Percentiles rank a stretch among this genome's conserved stretches.
Evolutionary conservation across 2,113 vertebrate species (phyloP).

Genomic region (Corythornis cristatus): DNA sequence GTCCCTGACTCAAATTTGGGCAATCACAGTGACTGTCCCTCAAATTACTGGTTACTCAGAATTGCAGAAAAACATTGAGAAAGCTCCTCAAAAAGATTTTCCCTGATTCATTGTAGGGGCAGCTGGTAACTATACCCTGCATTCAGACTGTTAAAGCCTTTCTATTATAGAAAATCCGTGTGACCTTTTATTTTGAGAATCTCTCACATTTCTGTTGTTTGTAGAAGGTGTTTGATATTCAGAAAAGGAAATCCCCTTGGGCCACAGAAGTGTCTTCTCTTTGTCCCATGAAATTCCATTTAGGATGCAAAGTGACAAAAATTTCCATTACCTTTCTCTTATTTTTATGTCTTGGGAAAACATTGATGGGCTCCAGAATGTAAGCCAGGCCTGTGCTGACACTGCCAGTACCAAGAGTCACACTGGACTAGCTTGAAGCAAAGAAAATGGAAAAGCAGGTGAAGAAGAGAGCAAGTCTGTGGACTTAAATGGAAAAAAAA

Average conservation of each 20-base stretch:
- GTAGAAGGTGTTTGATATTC: slow-evolving; percentile 52
- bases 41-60: neutral
- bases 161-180: slow-evolving; percentile 58
- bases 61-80: neutral
- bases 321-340: neutral
- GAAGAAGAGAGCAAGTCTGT: neutral
- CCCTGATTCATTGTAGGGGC: neutral
- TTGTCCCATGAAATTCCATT: slow-evolving; percentile 47
- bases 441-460: neutral
- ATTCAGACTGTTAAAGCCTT: slow-evolving; percentile 35
- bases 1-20: neutral
- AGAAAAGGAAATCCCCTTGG: neutral
- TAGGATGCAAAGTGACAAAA: slow-evolving; percentile 48
- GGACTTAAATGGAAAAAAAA: neutral
- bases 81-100: neutral
- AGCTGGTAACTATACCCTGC: slow-evolving; percentile 29
- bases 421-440: neutral
- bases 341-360: slow-evolving; percentile 17
- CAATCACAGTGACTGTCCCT: neutral
- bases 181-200: slow-evolving; percentile 66
- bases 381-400: neutral
- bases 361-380: neutral
- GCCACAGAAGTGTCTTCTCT: slow-evolving; percentile 16
- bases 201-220: slow-evolving; percentile 59
- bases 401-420: neutral